Percentiles rank a stretch among this genome's conserved stretches.
Conservation (phyloP, 2,113 vertebrate species). For the Melanostigma gelatinosum region DNA sequence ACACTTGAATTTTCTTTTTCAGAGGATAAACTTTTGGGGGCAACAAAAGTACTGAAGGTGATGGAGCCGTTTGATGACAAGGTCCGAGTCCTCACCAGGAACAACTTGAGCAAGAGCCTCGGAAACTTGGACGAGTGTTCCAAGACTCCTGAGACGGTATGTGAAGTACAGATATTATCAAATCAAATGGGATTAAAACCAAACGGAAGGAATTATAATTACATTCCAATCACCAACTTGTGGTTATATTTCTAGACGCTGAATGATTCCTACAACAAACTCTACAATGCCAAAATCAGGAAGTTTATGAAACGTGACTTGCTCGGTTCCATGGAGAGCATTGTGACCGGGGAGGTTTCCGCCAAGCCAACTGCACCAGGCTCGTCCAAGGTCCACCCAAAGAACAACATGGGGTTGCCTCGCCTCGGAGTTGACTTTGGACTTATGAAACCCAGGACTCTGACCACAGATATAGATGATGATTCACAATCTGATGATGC, state of each 20-base stretch:
- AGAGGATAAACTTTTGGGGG: conserved; percentile 80
- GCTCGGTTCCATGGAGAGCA: not conserved
- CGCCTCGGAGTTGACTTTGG: conserved; percentile 78
- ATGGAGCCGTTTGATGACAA: conserved; percentile 77
- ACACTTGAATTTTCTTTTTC: conserved; percentile 23
- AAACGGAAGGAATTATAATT: not conserved
- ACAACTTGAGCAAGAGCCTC: conserved; percentile 70
- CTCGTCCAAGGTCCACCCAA: conserved; percentile 40
- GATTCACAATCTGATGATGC: conserved; percentile 21
- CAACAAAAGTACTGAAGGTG: conserved; percentile 73
- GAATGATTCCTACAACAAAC: conserved; percentile 80
- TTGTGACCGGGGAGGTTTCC: not conserved
- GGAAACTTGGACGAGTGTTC: conserved; percentile 60
- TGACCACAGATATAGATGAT: not conserved
- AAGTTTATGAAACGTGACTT: conserved; percentile 71
- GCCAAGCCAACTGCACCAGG: conserved; percentile 15
- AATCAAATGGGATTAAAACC: not conserved
- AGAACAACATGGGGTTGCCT: conserved; percentile 50
- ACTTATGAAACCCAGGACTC: conserved; percentile 47
- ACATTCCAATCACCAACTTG: conserved; percentile 11
- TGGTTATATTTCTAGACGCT: conserved; percentile 74
- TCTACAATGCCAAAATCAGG: conserved; percentile 82
- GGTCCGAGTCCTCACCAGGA: conserved; percentile 66
- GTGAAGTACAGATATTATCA: conserved; percentile 27
- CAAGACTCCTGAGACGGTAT: conserved; percentile 71